Conservation (phyloP, 2,888 invertebrate genomes). For the Scaptomyza polygonia region DNA sequence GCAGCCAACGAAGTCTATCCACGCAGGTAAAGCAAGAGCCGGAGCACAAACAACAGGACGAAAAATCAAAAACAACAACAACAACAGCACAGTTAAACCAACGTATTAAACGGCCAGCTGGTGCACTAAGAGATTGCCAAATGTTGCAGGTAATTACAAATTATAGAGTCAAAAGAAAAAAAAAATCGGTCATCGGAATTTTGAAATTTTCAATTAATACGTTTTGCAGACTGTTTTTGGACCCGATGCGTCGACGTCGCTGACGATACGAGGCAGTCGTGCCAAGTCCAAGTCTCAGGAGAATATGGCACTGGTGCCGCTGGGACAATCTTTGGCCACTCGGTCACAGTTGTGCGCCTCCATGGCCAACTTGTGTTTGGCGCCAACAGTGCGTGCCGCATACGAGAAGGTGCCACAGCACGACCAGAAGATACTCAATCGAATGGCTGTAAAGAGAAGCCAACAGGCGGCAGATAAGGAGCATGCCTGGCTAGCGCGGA, state of each 20-base stretch:
- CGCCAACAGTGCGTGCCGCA: slow-evolving; percentile 79
- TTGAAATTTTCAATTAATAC: background rate
- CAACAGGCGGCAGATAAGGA: slow-evolving; percentile 80
- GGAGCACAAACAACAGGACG: background rate
- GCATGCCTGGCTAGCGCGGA: slow-evolving; percentile 83
- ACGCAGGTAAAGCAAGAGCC: slow-evolving; percentile 41
- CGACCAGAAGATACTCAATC: slow-evolving; percentile 83
- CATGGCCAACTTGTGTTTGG: slow-evolving; percentile 82
- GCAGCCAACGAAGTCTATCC: slow-evolving; percentile 64
- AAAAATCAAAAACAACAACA: background rate
- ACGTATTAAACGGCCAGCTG: slow-evolving; percentile 29
- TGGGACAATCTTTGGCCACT: slow-evolving; percentile 8
- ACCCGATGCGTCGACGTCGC: slow-evolving; percentile 16
- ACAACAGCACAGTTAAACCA: slow-evolving; percentile 8
- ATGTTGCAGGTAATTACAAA: slow-evolving; percentile 70
- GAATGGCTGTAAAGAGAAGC: slow-evolving; percentile 83
- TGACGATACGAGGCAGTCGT: slow-evolving; percentile 63
- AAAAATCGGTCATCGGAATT: background rate
- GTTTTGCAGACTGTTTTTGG: slow-evolving; percentile 49
- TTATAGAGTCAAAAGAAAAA: background rate
- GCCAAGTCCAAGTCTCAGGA: slow-evolving; percentile 58
- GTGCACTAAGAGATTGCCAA: slow-evolving; percentile 73
- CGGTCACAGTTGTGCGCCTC: slow-evolving; percentile 72
- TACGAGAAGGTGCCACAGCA: slow-evolving; percentile 81
- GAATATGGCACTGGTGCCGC: slow-evolving; percentile 49